A percentile compares a stretch with the other conserved stretches of the same genome.
Conservation (phyloP, 2,113 vertebrate species). For the Candoia aspera region DNA sequence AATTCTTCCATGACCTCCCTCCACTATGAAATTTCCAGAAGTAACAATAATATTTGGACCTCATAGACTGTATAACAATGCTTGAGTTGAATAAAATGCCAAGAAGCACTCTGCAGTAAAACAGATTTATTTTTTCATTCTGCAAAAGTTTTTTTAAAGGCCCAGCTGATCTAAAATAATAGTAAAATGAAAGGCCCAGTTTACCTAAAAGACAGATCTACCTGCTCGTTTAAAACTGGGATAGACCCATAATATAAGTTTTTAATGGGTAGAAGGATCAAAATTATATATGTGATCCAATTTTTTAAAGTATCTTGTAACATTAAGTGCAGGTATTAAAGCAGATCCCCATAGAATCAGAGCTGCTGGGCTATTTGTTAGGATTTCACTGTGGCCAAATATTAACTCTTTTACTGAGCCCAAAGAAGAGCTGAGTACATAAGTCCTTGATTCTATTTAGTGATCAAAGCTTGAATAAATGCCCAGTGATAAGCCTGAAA, state of each 20-base stretch:
- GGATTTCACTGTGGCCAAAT: not conserved
- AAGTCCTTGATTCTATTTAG: not conserved
- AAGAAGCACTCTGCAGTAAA: not conserved
- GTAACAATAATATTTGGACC: not conserved
- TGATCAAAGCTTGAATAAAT: not conserved
- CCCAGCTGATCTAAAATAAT: not conserved
- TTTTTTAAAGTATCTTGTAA: no score
- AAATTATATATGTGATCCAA: no score
- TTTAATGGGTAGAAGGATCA: not conserved
- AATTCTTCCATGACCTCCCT: not conserved
- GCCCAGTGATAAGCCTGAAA: not conserved
- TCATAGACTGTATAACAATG: not conserved
- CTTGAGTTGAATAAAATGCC: not conserved
- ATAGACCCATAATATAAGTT: not conserved
- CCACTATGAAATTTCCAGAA: not conserved
- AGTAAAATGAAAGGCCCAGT: not conserved
- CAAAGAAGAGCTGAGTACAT: not conserved
- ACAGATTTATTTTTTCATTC: not conserved
- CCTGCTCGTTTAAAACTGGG: not conserved
- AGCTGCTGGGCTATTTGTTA: not conserved
- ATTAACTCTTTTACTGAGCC: not conserved
- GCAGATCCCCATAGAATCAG: no score
- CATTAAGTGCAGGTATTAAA: no score
- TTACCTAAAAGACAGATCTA: not conserved
- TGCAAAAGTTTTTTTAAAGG: not conserved